Conservation (phyloP, 2,888 invertebrate genomes). For the Hyles lineata region DNA sequence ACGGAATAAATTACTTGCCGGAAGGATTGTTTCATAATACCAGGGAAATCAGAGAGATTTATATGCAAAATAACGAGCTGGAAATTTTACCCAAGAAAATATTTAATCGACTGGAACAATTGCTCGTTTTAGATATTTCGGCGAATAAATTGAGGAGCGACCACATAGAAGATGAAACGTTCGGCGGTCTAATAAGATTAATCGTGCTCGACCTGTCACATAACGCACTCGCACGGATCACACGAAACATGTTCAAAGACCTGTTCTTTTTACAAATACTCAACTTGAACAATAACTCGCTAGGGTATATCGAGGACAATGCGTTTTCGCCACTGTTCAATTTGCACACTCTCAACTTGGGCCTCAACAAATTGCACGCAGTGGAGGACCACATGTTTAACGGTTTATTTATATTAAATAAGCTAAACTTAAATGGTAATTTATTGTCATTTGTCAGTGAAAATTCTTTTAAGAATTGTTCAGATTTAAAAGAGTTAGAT, state of each 20-base stretch:
- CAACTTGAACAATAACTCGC: conserved; percentile 93
- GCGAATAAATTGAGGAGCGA: conserved; percentile 94
- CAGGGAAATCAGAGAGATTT: conserved; percentile 92
- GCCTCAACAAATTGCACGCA: conserved; percentile 92
- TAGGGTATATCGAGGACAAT: conserved; percentile 93
- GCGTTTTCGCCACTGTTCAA: conserved; percentile 95
- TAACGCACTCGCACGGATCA: conserved; percentile 92
- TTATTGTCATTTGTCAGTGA: conserved; percentile 90
- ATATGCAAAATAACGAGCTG: conserved; percentile 94
- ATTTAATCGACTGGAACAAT: conserved; percentile 93
- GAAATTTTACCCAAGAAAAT: conserved; percentile 93
- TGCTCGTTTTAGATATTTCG: conserved; percentile 93
- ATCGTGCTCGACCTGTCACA: conserved; percentile 94
- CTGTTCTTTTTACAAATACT: conserved; percentile 94
- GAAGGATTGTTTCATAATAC: conserved; percentile 92
- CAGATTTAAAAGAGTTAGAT: conserved; percentile 94
- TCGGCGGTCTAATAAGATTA: conserved; percentile 93
- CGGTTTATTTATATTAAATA: conserved; percentile 92
- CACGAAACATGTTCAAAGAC: conserved; percentile 93
- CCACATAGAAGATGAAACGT: conserved; percentile 94
- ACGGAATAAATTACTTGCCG: conserved; percentile 92
- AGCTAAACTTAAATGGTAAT: conserved; percentile 93
- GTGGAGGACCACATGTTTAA: conserved; percentile 93
- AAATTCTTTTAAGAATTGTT: conserved; percentile 94
- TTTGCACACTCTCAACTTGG: conserved; percentile 94